phyloP scores from a whole-genome alignment of 2,113 vertebrate species.

The Fregata magnificens region DNA sequence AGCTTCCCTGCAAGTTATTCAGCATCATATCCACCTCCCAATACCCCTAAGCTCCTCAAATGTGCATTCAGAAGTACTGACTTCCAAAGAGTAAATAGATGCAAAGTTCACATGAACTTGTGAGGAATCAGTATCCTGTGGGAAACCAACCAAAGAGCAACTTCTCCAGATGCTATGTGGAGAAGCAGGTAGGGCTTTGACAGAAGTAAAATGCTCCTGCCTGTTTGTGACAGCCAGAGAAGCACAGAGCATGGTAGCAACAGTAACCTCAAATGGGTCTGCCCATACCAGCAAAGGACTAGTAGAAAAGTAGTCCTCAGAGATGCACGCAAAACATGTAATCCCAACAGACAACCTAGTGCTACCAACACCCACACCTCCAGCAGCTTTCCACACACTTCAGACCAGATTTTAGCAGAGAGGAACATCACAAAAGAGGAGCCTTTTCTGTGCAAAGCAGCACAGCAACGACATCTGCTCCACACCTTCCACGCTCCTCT shows the following conservation, averaged over 20 bases:
- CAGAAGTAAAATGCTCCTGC: not conserved
- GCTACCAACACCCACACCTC: not conserved
- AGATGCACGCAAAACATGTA: not conserved
- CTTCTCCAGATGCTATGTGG: not conserved
- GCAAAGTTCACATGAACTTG: not conserved
- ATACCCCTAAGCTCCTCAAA: not conserved
- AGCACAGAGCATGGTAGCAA: not conserved
- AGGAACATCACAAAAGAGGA: not conserved
- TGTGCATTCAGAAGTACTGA: not conserved
- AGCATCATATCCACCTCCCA: not conserved
- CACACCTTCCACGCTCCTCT: not conserved
- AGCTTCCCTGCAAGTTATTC: not conserved
- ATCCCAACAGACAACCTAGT: not conserved
- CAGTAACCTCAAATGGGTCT: not conserved
- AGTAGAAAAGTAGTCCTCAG: not conserved
- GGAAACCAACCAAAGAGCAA: not conserved
- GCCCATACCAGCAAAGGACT: not conserved
- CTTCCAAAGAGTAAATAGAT: not conserved
- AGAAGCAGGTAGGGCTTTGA: not conserved
- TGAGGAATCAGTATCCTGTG: not conserved
- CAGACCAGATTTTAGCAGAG: not conserved
- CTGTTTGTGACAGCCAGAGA: fast-evolving
- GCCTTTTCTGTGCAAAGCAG: not conserved
- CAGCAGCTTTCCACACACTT: not conserved
- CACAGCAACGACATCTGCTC: not conserved